Evolutionary conservation across 2,888 invertebrate genomes (phyloP), one percentile per base, ranked within the genome.

Genomic region (Eledona agricola): DNA sequence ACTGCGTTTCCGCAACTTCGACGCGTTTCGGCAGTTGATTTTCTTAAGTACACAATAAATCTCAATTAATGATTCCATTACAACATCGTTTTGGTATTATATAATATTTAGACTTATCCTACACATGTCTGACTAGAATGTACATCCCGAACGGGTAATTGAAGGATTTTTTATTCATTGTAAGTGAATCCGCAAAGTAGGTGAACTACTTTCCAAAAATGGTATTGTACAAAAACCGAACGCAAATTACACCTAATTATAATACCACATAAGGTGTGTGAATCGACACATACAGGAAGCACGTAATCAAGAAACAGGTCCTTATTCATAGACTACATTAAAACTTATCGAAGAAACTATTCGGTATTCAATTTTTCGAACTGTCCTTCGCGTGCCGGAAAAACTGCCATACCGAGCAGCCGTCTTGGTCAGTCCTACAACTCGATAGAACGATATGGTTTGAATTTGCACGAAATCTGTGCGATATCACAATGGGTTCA

Each of bases 401-500:
- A 50, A 50, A 50, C 23, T 32, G 38, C 17, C 40, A 46, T 42
- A 45, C 51, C 51, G 37, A 54, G 43, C 26, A 54, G 38, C 23
- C 20, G 38, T 31, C 49, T 47, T 46, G 38, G 38, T 37, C 43
- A 43, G 46, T 49, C n/a, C 43, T 43, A 55, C 58, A 20, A 52
- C 55, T 55, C 57, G 49, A 53, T 64, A 69, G 63, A 68, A 67
- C 69, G 74, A 74, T 74, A 74, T 74, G 74, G 72, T 70, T 71
- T 42, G n/a, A 12, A 64, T 64, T 66, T 68, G 71, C 70, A 68
- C 67, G 65, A 55, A 47, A 47, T 57, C 29, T 67, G 66, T 66
- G 68, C 72, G 65, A 71, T 74, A 74, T 74, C 74, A 74, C 74
- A 74, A 72, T 72, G 69, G 71, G 71, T 66, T 65, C 59, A 66